Evolutionary conservation across 2,113 vertebrate genomes (phyloP).

Genomic region (Pristiophorus japonicus): DNA sequence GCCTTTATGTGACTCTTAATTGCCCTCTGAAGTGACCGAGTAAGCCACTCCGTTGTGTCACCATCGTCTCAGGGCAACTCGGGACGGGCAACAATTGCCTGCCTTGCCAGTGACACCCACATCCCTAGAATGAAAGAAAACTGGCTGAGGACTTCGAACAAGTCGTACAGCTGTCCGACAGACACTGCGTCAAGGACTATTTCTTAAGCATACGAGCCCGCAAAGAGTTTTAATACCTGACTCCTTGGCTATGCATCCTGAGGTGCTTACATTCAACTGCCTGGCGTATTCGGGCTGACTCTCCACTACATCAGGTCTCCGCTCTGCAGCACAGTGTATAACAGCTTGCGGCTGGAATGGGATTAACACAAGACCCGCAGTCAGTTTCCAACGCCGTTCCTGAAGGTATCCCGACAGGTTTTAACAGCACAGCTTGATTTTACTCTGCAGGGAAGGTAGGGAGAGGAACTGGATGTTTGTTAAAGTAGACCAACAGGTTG

Average conservation of each 20-base stretch:
- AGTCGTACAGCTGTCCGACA: background rate
- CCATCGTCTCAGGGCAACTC: background rate
- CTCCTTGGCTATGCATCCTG: constrained; percentile 79
- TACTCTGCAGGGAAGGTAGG: background rate
- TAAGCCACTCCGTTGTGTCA: background rate
- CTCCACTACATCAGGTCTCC: constrained; percentile 89
- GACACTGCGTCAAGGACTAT: background rate
- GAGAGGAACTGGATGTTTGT: background rate
- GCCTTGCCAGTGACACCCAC: background rate
- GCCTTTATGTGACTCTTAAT: background rate
- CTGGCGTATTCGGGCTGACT: constrained; percentile 74
- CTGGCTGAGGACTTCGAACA: background rate
- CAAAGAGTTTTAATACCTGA: constrained; percentile 61
- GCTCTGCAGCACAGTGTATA: constrained; percentile 91
- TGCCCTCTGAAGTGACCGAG: background rate
- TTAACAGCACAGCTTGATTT: background rate
- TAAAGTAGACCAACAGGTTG: background rate
- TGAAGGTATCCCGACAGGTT: background rate
- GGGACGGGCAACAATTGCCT: background rate
- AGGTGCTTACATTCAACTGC: constrained; percentile 84
- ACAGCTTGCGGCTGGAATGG: constrained; percentile 79
- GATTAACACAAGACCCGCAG: constrained; percentile 44
- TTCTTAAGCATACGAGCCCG: background rate
- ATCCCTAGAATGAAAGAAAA: background rate
- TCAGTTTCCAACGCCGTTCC: background rate